Conservation (phyloP, 35 echinoderm and acorn worm genomes). For the Anneissia japonica region DNA sequence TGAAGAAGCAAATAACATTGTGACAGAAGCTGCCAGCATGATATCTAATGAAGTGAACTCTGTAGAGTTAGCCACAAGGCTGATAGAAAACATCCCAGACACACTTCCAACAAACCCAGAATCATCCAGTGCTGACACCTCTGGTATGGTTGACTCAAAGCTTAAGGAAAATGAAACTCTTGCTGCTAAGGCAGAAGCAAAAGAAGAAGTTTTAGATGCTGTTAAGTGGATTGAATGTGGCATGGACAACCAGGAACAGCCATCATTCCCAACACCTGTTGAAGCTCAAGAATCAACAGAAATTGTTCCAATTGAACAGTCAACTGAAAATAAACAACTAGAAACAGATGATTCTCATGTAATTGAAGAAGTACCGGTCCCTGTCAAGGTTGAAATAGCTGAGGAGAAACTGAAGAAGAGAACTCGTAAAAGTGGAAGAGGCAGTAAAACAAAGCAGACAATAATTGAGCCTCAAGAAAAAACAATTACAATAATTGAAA, state of each 20-base stretch:
- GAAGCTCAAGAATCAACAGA: not conserved
- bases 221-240: not conserved
- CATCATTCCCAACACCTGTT: not conserved
- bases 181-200: not conserved
- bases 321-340: not conserved
- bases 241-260: not conserved
- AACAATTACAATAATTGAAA: not conserved
- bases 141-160: not conserved
- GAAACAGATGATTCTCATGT: not conserved
- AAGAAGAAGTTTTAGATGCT: not conserved
- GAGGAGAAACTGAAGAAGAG: not conserved
- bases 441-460: not conserved
- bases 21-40: not conserved
- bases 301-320: not conserved
- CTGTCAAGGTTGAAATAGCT: not conserved
- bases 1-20: not conserved
- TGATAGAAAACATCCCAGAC: not conserved
- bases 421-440: not conserved
- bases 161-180: not conserved
- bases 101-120: not conserved
- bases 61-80: not conserved
- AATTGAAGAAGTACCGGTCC: not conserved
- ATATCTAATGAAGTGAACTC: not conserved
- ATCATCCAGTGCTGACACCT: not conserved
- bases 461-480: not conserved